These are phyloP conservation scores for Diplazon laetatorius DNA, from an alignment of 2,888 invertebrate genomes.

Conservation along the genomic window DNA sequence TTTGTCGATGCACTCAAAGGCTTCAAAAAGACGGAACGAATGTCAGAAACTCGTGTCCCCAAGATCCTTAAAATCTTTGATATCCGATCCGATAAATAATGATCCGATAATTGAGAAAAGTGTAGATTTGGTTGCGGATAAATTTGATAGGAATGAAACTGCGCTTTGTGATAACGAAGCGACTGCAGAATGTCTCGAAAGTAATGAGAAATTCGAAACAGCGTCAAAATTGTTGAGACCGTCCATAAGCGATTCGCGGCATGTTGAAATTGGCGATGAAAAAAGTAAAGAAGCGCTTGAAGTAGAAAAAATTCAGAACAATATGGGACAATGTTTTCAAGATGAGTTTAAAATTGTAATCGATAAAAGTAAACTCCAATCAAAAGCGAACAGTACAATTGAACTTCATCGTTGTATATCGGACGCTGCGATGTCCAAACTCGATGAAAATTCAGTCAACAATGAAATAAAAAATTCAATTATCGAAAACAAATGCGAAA, in stretches of 20 bases:
- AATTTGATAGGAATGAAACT: neutral
- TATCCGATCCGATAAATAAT: neutral
- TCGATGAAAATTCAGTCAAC: neutral
- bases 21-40: neutral
- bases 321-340: neutral
- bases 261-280: neutral
- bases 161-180: neutral
- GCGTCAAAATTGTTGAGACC: neutral
- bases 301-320: neutral
- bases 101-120: neutral
- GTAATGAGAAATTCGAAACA: neutral
- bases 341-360: slow-evolving; percentile 3
- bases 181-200: neutral
- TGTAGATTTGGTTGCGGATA: neutral
- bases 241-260: neutral
- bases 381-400: neutral
- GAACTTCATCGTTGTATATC: slow-evolving; percentile 31
- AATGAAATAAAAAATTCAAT: neutral
- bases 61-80: slow-evolving; percentile 12
- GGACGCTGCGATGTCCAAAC: neutral
- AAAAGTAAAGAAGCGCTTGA: neutral
- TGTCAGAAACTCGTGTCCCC: neutral
- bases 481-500: slow-evolving; percentile 11
- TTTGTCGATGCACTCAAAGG: neutral
- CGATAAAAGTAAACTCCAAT: slow-evolving; percentile 4